phyloP scores from a whole-genome alignment of 2,113 vertebrate species.

The Hippolais icterina region DNA sequence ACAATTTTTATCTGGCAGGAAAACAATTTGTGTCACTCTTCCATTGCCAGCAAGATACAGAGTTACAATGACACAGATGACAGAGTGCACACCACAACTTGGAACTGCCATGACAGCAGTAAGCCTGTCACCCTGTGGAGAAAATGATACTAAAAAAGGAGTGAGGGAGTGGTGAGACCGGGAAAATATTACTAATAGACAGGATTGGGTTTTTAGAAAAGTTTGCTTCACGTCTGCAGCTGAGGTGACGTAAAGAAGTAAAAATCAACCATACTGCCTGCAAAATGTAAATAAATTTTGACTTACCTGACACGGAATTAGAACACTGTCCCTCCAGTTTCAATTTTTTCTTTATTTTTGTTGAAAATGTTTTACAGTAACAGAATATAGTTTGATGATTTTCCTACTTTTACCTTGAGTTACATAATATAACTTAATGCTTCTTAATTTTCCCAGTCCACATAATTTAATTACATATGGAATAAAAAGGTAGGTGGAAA shows the following conservation, averaged over 20 bases:
- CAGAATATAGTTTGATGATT: neutral
- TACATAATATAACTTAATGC: neutral
- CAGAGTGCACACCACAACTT: neutral
- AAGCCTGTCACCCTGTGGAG: neutral
- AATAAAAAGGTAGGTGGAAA: neutral
- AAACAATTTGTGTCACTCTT: conserved; percentile 50
- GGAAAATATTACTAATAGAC: neutral
- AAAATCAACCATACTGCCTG: neutral
- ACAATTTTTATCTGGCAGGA: conserved; percentile 23
- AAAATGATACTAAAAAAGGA: neutral
- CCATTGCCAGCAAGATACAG: conserved; percentile 10
- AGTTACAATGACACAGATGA: conserved; percentile 16
- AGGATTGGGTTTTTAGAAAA: neutral
- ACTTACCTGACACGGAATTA: neutral
- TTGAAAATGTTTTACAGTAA: neutral
- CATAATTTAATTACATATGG: neutral
- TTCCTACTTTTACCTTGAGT: neutral
- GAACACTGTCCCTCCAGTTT: neutral
- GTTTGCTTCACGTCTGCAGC: neutral
- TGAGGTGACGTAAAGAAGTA: neutral
- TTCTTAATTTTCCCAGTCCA: neutral
- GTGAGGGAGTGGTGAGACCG: neutral
- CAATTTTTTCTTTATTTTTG: neutral
- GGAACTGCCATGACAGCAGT: neutral
- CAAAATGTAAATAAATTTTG: neutral